Evolutionary conservation across 2,797 vertebrate species (phyloP).

Genomic region (Pogoniulus pusillus): DNA sequence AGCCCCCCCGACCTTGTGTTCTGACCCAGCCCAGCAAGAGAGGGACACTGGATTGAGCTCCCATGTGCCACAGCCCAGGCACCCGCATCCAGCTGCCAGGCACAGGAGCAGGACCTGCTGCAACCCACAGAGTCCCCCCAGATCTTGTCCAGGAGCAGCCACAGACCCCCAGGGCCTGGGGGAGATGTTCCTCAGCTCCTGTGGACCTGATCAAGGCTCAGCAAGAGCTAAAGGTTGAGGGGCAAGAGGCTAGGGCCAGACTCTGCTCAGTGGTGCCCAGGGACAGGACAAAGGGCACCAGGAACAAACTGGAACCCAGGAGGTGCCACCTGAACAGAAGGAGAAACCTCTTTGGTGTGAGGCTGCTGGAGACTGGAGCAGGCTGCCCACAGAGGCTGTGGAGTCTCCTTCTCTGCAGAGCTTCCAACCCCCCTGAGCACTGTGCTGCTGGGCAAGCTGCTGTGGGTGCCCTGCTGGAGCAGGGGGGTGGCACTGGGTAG

Average conservation of each 20-base stretch:
- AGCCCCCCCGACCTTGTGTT: conserved; percentile 45
- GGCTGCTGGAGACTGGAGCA: no score
- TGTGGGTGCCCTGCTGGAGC: not conserved
- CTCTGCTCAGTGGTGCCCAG: no score
- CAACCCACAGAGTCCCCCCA: not conserved
- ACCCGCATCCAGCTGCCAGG: not conserved
- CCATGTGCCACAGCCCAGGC: conserved; percentile 23
- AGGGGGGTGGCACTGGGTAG: not conserved
- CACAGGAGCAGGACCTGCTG: not conserved
- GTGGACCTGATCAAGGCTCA: no score
- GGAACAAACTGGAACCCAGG: no score
- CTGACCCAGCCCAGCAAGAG: not conserved
- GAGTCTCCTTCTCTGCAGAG: no score
- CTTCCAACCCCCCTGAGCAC: no score
- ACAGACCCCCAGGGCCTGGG: accelerated
- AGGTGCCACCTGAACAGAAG: no score
- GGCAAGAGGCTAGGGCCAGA: no score
- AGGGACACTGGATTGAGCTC: not conserved
- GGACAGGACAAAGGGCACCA: no score
- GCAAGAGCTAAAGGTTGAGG: no score
- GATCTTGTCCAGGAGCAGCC: not conserved
- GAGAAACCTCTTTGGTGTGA: no score
- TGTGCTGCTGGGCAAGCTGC: not conserved
- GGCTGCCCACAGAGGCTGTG: no score
- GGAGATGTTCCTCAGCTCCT: not conserved